Conservation (phyloP, 2,113 vertebrate species). For the Microcebus jonahi region DNA sequence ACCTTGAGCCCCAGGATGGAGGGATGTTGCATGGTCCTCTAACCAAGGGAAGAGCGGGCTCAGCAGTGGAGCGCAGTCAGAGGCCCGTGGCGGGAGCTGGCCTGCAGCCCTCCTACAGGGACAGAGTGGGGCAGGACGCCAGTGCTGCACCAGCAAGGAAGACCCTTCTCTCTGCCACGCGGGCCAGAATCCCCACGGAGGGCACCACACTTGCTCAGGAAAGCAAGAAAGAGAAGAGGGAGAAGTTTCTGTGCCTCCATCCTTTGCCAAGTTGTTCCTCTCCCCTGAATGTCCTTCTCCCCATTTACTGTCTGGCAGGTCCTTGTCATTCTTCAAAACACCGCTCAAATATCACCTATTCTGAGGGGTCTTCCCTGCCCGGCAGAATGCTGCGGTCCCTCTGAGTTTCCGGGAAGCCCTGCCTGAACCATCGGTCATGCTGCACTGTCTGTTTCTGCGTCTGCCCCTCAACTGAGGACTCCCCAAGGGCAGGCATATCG, state of each 20-base stretch:
- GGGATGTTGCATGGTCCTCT: background rate
- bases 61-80: background rate
- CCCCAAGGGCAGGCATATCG: background rate
- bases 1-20: background rate
- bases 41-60: background rate
- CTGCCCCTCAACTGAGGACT: background rate
- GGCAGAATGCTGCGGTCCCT: background rate
- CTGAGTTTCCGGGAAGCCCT: background rate
- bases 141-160: background rate
- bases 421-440: background rate
- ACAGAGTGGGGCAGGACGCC: background rate
- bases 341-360: background rate
- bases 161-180: background rate
- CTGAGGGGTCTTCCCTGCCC: background rate
- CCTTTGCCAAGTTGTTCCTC: background rate
- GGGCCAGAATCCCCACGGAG: background rate
- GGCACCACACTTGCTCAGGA: background rate
- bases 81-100: background rate
- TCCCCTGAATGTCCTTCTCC: background rate
- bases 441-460: background rate
- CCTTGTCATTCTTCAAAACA: constrained; percentile 8
- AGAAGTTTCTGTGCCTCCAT: background rate
- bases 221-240: background rate
- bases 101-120: background rate
- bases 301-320: background rate